These are phyloP conservation scores for Sepiola atlantica DNA, from an alignment of 2,888 invertebrate genomes.

Conservation along the genomic window DNA sequence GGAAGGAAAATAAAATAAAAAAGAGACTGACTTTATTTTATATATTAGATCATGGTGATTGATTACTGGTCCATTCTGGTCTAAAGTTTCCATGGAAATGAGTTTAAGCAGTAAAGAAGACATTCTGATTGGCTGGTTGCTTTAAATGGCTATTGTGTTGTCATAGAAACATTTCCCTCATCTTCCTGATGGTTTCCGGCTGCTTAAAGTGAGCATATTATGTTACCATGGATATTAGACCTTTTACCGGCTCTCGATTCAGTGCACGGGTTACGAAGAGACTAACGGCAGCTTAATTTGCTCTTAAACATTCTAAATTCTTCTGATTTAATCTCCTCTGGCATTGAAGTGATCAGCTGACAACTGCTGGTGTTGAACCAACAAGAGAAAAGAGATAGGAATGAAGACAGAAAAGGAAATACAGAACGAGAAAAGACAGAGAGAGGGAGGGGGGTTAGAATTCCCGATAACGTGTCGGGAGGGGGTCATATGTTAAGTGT, in stretches of 20 bases:
- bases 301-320: constrained; percentile 6
- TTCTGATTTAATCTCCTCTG: background rate
- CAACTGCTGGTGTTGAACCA: background rate
- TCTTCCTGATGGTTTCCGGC: background rate
- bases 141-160: background rate
- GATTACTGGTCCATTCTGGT: background rate
- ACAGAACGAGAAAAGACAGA: too few species aligned
- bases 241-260: background rate
- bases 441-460: too few species aligned
- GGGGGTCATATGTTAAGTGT: too few species aligned
- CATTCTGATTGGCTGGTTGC: constrained; percentile 5
- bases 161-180: background rate
- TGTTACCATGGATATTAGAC: background rate
- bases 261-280: background rate
- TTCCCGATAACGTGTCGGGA: too few species aligned
- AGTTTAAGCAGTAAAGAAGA: background rate
- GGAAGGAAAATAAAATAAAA: too few species aligned
- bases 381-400: background rate
- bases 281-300: background rate
- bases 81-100: background rate
- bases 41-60: too few species aligned
- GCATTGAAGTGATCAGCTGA: background rate
- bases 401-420: too few species aligned
- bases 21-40: too few species aligned
- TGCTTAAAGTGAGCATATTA: background rate